These are phyloP conservation scores for Crotophaga sulcirostris DNA, from an alignment of 2,113 vertebrate genomes.

Conservation along the genomic window DNA sequence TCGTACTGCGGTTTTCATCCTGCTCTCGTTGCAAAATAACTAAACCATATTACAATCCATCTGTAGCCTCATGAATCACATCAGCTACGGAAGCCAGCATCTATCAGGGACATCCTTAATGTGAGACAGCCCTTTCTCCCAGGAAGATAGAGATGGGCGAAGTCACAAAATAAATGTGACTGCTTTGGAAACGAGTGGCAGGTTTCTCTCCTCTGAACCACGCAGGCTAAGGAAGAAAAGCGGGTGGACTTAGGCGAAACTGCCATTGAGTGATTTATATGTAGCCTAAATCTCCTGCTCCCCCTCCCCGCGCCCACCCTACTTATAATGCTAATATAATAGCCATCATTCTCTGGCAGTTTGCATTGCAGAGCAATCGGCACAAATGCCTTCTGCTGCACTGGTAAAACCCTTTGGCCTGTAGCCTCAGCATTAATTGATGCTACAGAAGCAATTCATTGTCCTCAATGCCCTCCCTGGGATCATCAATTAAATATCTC, in stretches of 20 bases:
- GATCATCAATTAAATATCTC: slow-evolving; percentile 61
- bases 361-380: slow-evolving; percentile 2
- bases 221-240: not conserved
- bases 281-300: not conserved
- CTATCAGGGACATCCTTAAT: not conserved
- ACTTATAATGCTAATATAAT: slow-evolving; percentile 55
- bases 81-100: not conserved
- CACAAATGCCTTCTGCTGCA: slow-evolving; percentile 43
- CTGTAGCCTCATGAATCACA: slow-evolving; percentile 35
- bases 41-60: slow-evolving; percentile 8
- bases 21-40: not conserved
- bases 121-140: not conserved
- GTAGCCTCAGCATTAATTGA: slow-evolving; percentile 45
- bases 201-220: not conserved
- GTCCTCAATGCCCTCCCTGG: slow-evolving; percentile 42
- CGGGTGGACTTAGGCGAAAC: not conserved
- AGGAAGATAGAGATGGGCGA: not conserved
- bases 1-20: not conserved
- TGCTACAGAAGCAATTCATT: slow-evolving; percentile 38
- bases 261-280: not conserved
- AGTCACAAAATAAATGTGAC: not conserved
- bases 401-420: slow-evolving; percentile 35
- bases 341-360: slow-evolving; percentile 34
- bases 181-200: not conserved
- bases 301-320: not conserved